Base-by-base conservation (phyloP, 37 sponge, comb jelly and placozoan genomes). In the Aplysina aerophoba region DNA sequence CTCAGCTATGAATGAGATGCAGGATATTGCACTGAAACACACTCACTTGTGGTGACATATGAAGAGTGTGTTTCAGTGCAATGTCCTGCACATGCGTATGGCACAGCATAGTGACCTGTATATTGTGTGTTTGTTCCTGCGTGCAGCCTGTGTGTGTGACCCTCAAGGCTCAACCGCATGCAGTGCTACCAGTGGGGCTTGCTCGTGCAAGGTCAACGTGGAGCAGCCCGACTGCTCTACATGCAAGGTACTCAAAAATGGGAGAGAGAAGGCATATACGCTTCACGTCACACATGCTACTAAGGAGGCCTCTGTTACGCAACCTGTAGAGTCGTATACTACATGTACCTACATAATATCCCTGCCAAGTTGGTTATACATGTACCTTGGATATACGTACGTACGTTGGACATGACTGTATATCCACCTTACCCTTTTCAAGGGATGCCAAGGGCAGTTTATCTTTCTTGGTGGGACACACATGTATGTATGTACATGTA, bases 61-160 rank as follows among this genome's bases (percentile, higher is more conserved):
- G 50, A 44, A 31, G 24, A 28, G 28, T 54, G 28, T 15, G 0
- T 53, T 44, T 16, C 37, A 53, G 28, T 55, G 16, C 34, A 19
- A 28, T 21, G 33, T 30, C 35, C 28, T 44, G n/a, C 84, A 53
- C 31, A 15, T 44, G 12, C 0, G 50, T 0, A 34, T 1, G 0
- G 62, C 36, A 31, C 35, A 34, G 50, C 8, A 8, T 44, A 11
- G 8, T 3, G 6, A 44, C 6, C 8, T 44, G 50, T 44, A 8
- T 44, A 44, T 44, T 44, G 50, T 8, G 50, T 44, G 50, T 44
- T 44, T n/a, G n/a, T n/a, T 3, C 8, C 27, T 22, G 36, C 40
- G 79, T 54, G 8, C 24, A 78, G 55, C 55, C 24, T 78, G 79
- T 78, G 55, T 25, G 55, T 78, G 79, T 78, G 79, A 78, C 41